phyloP scores from a whole-genome alignment of 2,888 invertebrate species.

The Heliconius ismenius region DNA sequence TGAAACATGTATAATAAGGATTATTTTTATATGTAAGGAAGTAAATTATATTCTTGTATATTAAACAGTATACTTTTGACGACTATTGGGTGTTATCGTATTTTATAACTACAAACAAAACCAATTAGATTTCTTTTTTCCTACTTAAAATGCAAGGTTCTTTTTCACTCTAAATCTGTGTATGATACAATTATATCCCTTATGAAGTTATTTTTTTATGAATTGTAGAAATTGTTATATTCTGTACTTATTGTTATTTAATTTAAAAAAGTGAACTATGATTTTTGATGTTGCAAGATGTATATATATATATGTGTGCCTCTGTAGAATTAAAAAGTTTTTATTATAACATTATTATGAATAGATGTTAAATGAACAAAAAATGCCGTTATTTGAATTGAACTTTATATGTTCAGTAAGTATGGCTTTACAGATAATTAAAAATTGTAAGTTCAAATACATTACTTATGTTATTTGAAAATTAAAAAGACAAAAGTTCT shows the following conservation, averaged over 20 bases:
- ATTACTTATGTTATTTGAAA: not conserved
- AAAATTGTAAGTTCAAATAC: not conserved
- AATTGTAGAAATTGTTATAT: not conserved
- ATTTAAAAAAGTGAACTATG: no score
- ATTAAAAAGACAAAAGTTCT: not conserved
- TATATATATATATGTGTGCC: slow-evolving; percentile 1
- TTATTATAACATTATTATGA: not conserved
- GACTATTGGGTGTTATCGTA: not conserved
- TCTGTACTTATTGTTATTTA: not conserved
- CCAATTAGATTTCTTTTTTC: no score
- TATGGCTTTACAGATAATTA: not conserved
- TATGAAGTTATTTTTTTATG: not conserved
- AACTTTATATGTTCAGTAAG: not conserved
- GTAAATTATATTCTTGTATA: not conserved
- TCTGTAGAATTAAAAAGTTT: not conserved
- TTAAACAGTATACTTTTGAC: not conserved
- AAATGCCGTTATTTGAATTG: not conserved
- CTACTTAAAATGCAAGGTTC: not conserved
- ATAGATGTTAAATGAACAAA: not conserved
- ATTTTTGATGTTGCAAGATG: no score
- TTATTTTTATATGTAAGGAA: not conserved
- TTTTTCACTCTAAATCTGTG: not conserved
- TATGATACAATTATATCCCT: not conserved
- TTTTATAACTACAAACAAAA: no score
- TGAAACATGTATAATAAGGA: not conserved